A percentile compares a stretch with the other conserved stretches of the same genome.
Conservation (phyloP, 2,113 vertebrate species). For the Lontra canadensis region DNA sequence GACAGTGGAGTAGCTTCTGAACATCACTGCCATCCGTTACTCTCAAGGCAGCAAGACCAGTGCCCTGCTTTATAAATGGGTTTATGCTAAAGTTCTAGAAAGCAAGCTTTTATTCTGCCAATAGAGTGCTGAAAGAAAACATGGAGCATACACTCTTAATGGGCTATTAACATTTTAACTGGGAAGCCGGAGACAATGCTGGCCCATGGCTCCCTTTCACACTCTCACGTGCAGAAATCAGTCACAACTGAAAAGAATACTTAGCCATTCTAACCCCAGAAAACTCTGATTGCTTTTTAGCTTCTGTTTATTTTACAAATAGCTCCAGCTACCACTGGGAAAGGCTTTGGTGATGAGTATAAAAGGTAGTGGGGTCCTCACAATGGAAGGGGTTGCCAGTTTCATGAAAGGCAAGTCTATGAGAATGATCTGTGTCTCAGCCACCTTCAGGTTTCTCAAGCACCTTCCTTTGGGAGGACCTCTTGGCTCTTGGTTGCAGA, state of each 20-base stretch:
- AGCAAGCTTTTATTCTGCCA: background rate
- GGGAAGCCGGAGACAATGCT: background rate
- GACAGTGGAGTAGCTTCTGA: background rate
- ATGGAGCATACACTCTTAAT: background rate
- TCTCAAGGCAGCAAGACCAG: rapidly evolving
- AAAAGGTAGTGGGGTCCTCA: background rate
- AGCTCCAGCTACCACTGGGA: background rate
- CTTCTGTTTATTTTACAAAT: background rate
- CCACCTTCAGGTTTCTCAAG: background rate
- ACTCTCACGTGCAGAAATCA: background rate
- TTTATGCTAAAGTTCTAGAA: background rate
- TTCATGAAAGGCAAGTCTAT: background rate
- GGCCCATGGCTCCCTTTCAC: background rate
- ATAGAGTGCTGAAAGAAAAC: background rate
- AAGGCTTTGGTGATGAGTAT: background rate
- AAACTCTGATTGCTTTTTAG: background rate
- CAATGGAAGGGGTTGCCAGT: no score
- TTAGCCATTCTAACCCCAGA: background rate
- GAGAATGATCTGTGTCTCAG: background rate
- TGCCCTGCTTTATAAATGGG: rapidly evolving
- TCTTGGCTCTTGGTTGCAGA: background rate
- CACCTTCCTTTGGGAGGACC: background rate
- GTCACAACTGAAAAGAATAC: background rate
- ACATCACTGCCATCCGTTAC: background rate
- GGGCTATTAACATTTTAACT: background rate